Conservation (phyloP, 2,113 vertebrate species). For the Nibea coibor region DNA sequence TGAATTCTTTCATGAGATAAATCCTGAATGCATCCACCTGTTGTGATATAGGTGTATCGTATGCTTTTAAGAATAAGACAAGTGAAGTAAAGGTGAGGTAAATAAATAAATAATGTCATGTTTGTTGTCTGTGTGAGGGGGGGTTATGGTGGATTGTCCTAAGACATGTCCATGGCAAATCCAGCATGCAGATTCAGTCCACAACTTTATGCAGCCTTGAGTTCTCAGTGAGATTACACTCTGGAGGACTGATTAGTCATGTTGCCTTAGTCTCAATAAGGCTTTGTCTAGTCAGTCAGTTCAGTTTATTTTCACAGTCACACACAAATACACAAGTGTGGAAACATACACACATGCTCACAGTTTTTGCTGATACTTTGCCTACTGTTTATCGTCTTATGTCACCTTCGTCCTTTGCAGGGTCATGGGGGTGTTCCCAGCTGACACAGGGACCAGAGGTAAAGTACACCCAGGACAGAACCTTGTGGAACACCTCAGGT, state of each 20-base stretch:
- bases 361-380: background rate
- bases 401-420: background rate
- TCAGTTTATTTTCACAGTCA: slow-evolving; percentile 34
- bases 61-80: background rate
- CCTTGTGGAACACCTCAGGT: background rate
- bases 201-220: slow-evolving; percentile 20
- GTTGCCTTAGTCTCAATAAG: slow-evolving; percentile 45
- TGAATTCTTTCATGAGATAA: background rate
- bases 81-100: background rate
- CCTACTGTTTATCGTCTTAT: background rate
- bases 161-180: slow-evolving; percentile 29
- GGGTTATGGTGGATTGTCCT: slow-evolving; percentile 28
- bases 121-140: background rate
- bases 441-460: too few species aligned
- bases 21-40: background rate
- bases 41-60: background rate
- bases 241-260: slow-evolving; percentile 63
- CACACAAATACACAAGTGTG: background rate
- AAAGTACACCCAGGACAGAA: background rate
- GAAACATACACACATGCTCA: background rate
- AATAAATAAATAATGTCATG: background rate
- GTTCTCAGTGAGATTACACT: slow-evolving; percentile 43
- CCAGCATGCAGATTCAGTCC: slow-evolving; percentile 36
- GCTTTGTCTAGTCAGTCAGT: slow-evolving; percentile 51
- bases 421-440: too few species aligned